phyloP scores from a whole-genome alignment of 2,797 vertebrate genomes.

The Amblyopsis hoosieri region DNA sequence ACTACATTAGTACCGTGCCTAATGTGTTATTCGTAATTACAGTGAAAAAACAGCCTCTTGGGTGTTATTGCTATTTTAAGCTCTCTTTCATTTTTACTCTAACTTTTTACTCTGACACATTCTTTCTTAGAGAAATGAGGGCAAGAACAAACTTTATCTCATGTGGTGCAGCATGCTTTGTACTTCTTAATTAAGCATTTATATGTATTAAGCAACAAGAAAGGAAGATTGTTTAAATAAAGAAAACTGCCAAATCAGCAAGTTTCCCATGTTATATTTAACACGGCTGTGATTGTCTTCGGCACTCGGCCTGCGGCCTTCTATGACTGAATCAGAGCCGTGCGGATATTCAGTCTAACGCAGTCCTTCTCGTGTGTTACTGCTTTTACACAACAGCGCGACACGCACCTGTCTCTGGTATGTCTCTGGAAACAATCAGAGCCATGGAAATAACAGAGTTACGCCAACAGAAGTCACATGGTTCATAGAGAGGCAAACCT shows the following conservation, averaged over 20 bases:
- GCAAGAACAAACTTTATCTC: slow-evolving; percentile 18
- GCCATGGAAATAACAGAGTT: too few relatives aligned
- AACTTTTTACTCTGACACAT: neutral
- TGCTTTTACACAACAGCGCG: slow-evolving; percentile 40
- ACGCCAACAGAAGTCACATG: too few relatives aligned
- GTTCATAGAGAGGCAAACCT: too few relatives aligned
- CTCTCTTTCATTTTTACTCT: too few relatives aligned
- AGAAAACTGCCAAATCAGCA: slow-evolving; percentile 63
- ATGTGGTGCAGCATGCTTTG: slow-evolving; percentile 43
- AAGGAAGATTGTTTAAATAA: slow-evolving; percentile 66
- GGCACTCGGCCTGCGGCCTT: too few relatives aligned
- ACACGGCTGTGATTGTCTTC: too few relatives aligned
- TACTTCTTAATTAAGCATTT: slow-evolving; percentile 54
- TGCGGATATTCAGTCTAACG: too few relatives aligned
- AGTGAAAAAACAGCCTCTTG: slow-evolving; percentile 22
- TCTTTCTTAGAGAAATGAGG: slow-evolving; percentile 26
- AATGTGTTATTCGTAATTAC: slow-evolving; percentile 17
- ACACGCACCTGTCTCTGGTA: slow-evolving; percentile 27
- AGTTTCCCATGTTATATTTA: too few relatives aligned
- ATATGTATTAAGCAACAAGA: slow-evolving; percentile 63
- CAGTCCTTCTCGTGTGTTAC: too few relatives aligned
- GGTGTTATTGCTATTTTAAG: slow-evolving; percentile 8
- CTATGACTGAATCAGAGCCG: too few relatives aligned
- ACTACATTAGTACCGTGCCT: too few relatives aligned
- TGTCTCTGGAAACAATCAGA: slow-evolving; percentile 12